phyloP scores from a whole-genome alignment of 1,140 invertebrate genomes.

The Coptotermes formosanus region DNA sequence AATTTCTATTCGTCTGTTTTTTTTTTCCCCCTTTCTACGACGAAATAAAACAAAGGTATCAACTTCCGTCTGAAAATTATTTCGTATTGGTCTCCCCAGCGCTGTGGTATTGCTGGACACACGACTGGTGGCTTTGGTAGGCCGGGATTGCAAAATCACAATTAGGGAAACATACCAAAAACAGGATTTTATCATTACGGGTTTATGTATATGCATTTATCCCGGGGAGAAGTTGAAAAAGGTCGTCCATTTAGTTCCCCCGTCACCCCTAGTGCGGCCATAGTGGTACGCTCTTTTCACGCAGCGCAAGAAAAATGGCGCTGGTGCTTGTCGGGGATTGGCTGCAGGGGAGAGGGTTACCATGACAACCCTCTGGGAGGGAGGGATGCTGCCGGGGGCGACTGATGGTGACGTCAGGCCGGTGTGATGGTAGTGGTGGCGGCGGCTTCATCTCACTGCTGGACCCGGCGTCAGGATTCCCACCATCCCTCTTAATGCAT shows the following conservation, averaged over 20 bases:
- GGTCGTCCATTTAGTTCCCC: constrained; percentile 9
- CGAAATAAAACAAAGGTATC: too few relatives aligned
- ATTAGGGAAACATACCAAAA: background rate
- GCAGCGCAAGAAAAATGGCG: constrained; percentile 17
- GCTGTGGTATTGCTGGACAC: background rate
- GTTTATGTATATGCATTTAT: background rate
- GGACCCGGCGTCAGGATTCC: constrained; percentile 4
- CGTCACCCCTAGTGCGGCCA: constrained; percentile 3
- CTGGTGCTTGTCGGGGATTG: constrained; percentile 12
- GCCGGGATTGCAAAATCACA: background rate
- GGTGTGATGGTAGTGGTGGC: constrained; percentile 7
- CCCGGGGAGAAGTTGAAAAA: constrained; percentile 12
- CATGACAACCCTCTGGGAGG: constrained; percentile 2
- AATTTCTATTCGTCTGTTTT: too few relatives aligned
- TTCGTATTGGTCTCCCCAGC: too few relatives aligned
- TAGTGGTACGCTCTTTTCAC: constrained; percentile 13
- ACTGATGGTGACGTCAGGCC: constrained; percentile 16
- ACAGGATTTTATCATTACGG: constrained; percentile 13
- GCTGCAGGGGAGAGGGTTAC: constrained; percentile 8
- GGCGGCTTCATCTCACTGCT: constrained; percentile 5
- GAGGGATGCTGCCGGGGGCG: constrained; percentile 13
- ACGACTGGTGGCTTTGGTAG: too few relatives aligned
- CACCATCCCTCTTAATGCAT: background rate
- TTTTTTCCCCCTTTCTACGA: too few relatives aligned
- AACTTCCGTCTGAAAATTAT: too few relatives aligned